phyloP scores from a whole-genome alignment of 2,888 invertebrate species.

The Euplexia lucipara region DNA sequence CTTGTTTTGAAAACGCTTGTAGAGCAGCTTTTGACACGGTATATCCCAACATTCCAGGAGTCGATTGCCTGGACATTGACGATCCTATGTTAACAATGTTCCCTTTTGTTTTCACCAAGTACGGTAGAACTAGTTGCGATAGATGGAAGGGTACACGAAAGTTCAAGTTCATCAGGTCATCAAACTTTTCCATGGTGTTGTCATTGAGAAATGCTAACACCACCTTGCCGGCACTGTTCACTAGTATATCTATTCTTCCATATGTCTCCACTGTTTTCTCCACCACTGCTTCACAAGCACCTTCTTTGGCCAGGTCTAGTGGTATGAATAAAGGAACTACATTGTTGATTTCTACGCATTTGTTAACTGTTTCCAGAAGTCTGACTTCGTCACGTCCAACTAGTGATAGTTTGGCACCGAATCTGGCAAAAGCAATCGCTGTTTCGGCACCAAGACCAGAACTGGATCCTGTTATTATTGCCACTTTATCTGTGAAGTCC shows the following conservation, averaged over 20 bases:
- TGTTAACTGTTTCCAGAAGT: conserved; percentile 67
- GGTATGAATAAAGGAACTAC: conserved; percentile 65
- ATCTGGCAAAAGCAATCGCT: conserved; percentile 69
- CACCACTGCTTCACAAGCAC: conserved; percentile 71
- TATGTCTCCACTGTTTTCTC: conserved; percentile 71
- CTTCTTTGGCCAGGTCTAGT: conserved; percentile 68
- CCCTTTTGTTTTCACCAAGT: conserved; percentile 75
- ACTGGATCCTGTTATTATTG: conserved; percentile 78
- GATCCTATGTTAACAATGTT: conserved; percentile 76
- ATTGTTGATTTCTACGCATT: conserved; percentile 64
- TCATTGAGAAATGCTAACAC: conserved; percentile 71
- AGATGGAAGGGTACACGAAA: conserved; percentile 74
- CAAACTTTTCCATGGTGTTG: conserved; percentile 70
- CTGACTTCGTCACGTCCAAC: conserved; percentile 72
- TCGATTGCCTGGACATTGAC: conserved; percentile 68
- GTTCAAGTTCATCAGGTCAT: conserved; percentile 75
- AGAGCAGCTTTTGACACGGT: conserved; percentile 73
- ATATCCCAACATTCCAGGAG: conserved; percentile 71
- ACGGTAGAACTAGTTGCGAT: conserved; percentile 72
- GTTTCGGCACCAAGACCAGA: conserved; percentile 78
- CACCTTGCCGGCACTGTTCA: conserved; percentile 75
- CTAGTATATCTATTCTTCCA: conserved; percentile 73
- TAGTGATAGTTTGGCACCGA: conserved; percentile 71
- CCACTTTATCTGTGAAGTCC: conserved; percentile 73
- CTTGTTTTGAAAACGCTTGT: conserved; percentile 71